These are phyloP conservation scores for Malachius bipustulatus DNA, from an alignment of 2,888 invertebrate species.

Conservation along the genomic window DNA sequence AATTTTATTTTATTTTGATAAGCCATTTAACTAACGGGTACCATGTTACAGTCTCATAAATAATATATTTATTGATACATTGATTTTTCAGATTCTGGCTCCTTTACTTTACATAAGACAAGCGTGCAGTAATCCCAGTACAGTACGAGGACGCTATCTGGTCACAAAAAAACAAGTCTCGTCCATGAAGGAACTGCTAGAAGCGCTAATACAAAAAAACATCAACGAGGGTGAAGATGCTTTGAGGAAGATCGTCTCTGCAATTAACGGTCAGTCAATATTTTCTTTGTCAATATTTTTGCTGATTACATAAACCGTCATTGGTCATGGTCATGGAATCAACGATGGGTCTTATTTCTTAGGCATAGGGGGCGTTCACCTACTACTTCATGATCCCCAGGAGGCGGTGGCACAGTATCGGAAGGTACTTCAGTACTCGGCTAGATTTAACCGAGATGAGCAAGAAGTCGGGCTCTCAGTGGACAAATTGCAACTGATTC, in stretches of 20 bases:
- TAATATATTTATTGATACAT: no score
- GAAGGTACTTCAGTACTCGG: slow-evolving; percentile 42
- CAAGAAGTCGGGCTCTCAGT: slow-evolving; percentile 39
- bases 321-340: no score
- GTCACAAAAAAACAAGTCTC: slow-evolving; percentile 42
- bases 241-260: slow-evolving; percentile 48
- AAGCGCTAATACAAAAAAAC: slow-evolving; percentile 50
- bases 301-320: no score
- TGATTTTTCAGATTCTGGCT: slow-evolving; percentile 40
- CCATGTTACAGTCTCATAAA: no score
- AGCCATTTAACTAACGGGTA: no score
- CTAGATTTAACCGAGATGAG: slow-evolving; percentile 32
- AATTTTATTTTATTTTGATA: no score
- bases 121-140: slow-evolving; percentile 59
- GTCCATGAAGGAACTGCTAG: slow-evolving; percentile 52
- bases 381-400: slow-evolving; percentile 41
- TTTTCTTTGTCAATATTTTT: background rate
- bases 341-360: slow-evolving; percentile 12
- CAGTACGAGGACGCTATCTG: slow-evolving; percentile 43
- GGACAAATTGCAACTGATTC: slow-evolving; percentile 54
- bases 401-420: slow-evolving; percentile 50
- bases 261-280: slow-evolving; percentile 47
- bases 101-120: slow-evolving; percentile 56
- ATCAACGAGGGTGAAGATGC: slow-evolving; percentile 49
- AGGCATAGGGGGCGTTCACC: slow-evolving; percentile 51